Base-by-base conservation (phyloP, 2,888 invertebrate genomes). In the Stenodema calcarata region DNA sequence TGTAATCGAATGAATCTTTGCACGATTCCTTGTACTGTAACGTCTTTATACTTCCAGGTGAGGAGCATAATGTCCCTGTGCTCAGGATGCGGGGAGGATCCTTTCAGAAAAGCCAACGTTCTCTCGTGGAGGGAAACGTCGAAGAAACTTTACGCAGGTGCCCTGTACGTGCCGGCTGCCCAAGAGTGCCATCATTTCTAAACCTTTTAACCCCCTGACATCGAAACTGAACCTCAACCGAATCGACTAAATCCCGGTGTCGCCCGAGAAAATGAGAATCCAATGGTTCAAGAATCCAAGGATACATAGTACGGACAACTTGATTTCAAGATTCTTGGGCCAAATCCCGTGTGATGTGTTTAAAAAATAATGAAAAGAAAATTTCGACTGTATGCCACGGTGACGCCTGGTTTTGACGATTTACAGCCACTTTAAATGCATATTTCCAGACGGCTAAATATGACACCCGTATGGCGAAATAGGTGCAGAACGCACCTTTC, bases 11-110 rank as follows among this genome's bases (percentile, higher is more conserved):
- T n/a, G n/a, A n/a, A n/a, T n/a, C n/a, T n/a, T n/a, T n/a, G n/a
- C n/a, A n/a, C n/a, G n/a, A n/a, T n/a, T n/a, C n/a, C n/a, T n/a
- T n/a, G n/a, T n/a, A n/a, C n/a, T n/a, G 35, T 35, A 4, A 30
- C n/a, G 30, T 75, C 30, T 62, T 4, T 9, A 18, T n/a, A 9
- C 23, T 27, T 28, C 0, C 84, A 84, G 84, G 86, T 86, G 28
- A 94, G 93, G 89, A 95, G 95, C 12, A 95, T 96, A 0, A 95
- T 96, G 95, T 93, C 94, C 89, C 92, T 96, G 0, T 96, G 96
- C 91, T 94, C 94, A 87, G 94, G 94, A 0, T 96, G 96, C 89
- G 93, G 94, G 27, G 91, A 93, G 0, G 96, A 96, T 90, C 96
- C 96, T 0, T 96, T 96, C 91, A 94, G 94, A 88, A 95, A 95